Evolutionary conservation across 2,113 vertebrate genomes (phyloP).

Genomic region (Galeopterus variegatus): DNA sequence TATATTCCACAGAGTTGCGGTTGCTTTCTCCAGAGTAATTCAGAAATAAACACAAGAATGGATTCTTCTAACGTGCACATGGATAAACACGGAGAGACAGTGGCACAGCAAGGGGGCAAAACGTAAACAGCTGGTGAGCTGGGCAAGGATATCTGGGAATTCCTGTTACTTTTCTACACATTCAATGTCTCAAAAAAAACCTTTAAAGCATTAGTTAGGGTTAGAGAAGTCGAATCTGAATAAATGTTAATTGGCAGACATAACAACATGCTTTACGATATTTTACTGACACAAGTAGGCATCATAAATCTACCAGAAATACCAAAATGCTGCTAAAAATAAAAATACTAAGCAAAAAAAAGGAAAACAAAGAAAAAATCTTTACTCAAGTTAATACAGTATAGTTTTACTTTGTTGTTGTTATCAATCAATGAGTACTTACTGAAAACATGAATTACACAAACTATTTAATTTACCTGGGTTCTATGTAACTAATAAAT

Average conservation of each 20-base stretch:
- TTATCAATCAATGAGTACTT: neutral
- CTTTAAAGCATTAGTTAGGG: neutral
- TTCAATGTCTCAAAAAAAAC: neutral
- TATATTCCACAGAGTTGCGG: rapidly evolving
- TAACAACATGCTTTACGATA: neutral
- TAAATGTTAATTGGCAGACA: neutral
- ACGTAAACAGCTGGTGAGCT: neutral
- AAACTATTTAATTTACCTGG: neutral
- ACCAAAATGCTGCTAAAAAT: neutral
- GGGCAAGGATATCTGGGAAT: neutral
- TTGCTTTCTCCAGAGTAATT: neutral
- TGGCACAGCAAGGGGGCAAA: no score
- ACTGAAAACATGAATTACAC: neutral
- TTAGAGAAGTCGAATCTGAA: neutral
- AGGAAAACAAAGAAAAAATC: no score
- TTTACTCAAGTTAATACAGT: no score
- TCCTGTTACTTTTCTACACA: neutral
- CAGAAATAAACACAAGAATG: neutral
- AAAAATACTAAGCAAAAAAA: neutral
- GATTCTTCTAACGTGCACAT: no score
- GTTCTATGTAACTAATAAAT: neutral
- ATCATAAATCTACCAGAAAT: neutral
- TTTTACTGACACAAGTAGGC: neutral
- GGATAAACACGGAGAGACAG: neutral
- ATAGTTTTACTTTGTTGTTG: neutral